Evolutionary conservation across 1,140 invertebrate species (phyloP).

Genomic region (Aphis craccivora): DNA sequence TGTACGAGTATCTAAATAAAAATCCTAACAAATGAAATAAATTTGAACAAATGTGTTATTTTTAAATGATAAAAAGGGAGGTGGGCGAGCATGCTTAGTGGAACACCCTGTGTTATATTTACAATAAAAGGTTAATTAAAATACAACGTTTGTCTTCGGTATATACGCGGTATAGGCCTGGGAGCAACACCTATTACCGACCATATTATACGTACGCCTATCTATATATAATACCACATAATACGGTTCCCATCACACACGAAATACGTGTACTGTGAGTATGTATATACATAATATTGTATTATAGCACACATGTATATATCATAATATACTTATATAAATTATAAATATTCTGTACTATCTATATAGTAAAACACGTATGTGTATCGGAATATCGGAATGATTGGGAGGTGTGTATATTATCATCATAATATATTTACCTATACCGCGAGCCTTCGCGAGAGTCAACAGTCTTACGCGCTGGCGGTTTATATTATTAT

Average conservation of each 20-base stretch:
- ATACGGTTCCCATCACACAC: slow-evolving; percentile 26
- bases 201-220: background rate
- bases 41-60: background rate
- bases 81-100: background rate
- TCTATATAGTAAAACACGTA: background rate
- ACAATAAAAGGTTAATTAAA: slow-evolving; percentile 39
- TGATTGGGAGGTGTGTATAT: background rate
- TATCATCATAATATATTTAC: background rate
- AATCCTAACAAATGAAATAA: background rate
- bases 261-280: background rate
- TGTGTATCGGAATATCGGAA: background rate
- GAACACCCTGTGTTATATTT: background rate
- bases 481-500: background rate
- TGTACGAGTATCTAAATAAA: too few relatives aligned
- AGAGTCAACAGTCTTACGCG: background rate
- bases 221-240: background rate
- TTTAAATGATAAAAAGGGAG: background rate
- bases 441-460: background rate
- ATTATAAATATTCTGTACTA: background rate
- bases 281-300: background rate
- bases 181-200: slow-evolving; percentile 10
- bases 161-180: background rate
- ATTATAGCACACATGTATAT: background rate
- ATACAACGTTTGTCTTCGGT: slow-evolving; percentile 31
- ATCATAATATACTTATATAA: background rate